Evolutionary conservation across 2,888 invertebrate genomes (phyloP), one percentile per base, ranked within the genome.

Genomic region (Dioctria linearis): DNA sequence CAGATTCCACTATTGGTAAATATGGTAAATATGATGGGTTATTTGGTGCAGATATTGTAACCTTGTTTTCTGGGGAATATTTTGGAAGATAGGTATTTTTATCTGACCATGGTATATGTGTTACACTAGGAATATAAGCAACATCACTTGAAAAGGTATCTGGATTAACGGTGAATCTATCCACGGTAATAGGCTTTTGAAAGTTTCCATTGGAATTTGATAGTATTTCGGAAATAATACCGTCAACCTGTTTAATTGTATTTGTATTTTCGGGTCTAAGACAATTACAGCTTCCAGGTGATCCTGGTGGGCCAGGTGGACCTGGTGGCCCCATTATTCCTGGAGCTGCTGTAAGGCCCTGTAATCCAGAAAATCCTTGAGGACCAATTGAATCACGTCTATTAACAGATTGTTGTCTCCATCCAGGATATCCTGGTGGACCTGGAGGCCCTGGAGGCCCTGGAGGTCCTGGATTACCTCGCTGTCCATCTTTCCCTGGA

Each of bases 371-470:
- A 0, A 3, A 40, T 4, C 78, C 78, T 5, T 46, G 63, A n/a
- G 39, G 43, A 39, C 79, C 79, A 54, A 9, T 11, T 11, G 57
- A 42, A 5, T 67, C 79, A n/a, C 59, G 57, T 57, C 73, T 67
- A 3, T 3, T 9, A 1, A 3, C 40, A n/a, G 25, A 13, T 39
- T 5, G 4, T 8, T 4, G 13, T 5, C 63, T 37, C 1, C 8
- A 49, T 43, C 79, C 79, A 66, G 79, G 67, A 39, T 25, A 6
- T 42, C 79, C 79, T 8, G 67, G 43, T 9, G 63, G 4, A 37
- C 76, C 76, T 2, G 11, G 11, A 3, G 13, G 11, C 6, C 76
- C 76, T 61, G 63, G 49, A 61, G 49, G 9, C 3, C 76, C 76
- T 4, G 39, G 42, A 8, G 6, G 39, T 3, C 76, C 76, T 61